phyloP scores from a whole-genome alignment of 2,797 vertebrate genomes.

The Syncerus caffer region DNA sequence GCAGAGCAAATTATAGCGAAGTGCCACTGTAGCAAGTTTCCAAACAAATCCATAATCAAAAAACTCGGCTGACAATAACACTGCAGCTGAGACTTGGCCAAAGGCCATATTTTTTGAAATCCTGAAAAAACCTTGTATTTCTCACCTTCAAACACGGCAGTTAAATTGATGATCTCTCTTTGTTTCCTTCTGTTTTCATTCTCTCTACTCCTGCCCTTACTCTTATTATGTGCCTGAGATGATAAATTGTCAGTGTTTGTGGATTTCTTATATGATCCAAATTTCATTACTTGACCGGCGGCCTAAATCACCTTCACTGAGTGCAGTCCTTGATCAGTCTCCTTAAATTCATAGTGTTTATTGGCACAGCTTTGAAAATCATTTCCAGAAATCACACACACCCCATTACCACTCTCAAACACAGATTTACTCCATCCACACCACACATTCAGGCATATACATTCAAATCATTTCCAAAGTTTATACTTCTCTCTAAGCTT shows the following conservation, averaged over 20 bases:
- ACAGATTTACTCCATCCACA: not conserved
- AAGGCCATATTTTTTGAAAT: constrained; percentile 33
- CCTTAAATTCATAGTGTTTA: constrained; percentile 16
- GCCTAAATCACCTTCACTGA: constrained; percentile 18
- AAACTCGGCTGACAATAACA: not conserved
- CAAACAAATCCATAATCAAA: constrained; percentile 33
- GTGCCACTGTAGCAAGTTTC: constrained; percentile 36
- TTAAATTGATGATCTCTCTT: constrained; percentile 72
- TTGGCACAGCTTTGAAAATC: not conserved
- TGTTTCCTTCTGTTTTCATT: constrained; percentile 67
- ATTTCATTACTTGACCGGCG: constrained; percentile 52
- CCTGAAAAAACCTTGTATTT: constrained; percentile 49
- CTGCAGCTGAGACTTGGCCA: constrained; percentile 28
- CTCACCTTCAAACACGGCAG: constrained; percentile 49
- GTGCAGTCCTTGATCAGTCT: constrained; percentile 20
- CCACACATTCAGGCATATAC: not conserved
- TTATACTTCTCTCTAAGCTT: not conserved
- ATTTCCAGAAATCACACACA: not conserved
- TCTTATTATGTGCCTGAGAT: constrained; percentile 58
- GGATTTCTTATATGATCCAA: constrained; percentile 44
- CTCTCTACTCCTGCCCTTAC: constrained; percentile 11
- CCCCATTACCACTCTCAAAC: not conserved
- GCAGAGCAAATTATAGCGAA: constrained; percentile 37
- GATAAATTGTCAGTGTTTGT: constrained; percentile 65
- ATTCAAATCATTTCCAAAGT: not conserved